phyloP scores from a whole-genome alignment of 1,140 invertebrate genomes.

The Drosophila kikkawai region DNA sequence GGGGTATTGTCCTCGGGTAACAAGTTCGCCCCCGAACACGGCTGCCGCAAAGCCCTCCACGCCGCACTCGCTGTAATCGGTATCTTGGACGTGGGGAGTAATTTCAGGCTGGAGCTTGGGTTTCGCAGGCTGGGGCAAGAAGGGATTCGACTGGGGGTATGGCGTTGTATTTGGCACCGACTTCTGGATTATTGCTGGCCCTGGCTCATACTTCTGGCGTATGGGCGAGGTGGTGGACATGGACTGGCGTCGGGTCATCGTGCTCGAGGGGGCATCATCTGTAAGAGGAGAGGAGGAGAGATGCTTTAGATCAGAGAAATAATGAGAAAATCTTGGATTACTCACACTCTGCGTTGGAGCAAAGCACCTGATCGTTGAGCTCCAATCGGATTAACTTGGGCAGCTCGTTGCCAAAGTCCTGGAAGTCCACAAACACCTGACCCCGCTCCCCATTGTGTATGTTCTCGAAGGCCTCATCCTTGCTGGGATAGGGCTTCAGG shows the following conservation, averaged over 20 bases:
- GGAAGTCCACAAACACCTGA: conserved; percentile 45
- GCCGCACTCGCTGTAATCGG: conserved; percentile 39
- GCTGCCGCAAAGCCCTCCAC: conserved; percentile 50
- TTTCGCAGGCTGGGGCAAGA: background rate
- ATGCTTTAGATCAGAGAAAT: background rate
- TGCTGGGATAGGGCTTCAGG: conserved; percentile 48
- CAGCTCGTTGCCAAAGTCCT: conserved; percentile 37
- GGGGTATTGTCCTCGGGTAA: conserved; percentile 87
- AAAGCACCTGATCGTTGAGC: conserved; percentile 48
- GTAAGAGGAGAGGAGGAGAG: background rate
- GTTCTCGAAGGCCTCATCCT: conserved; percentile 21
- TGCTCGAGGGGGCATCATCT: conserved; percentile 55
- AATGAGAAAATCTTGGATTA: background rate
- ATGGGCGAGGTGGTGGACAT: conserved; percentile 22
- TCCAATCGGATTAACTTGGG: conserved; percentile 48
- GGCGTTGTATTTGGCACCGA: background rate
- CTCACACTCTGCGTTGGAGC: conserved; percentile 51
- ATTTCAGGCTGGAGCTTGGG: background rate
- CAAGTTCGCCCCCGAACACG: conserved; percentile 86
- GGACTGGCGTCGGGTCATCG: conserved; percentile 35
- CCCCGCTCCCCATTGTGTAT: conserved; percentile 52
- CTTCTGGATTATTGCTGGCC: background rate
- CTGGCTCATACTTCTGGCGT: background rate
- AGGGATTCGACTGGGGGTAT: conserved; percentile 38
- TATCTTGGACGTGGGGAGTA: background rate